phyloP scores from a whole-genome alignment of 2,888 invertebrate species.

The Opisthograptis luteolata region DNA sequence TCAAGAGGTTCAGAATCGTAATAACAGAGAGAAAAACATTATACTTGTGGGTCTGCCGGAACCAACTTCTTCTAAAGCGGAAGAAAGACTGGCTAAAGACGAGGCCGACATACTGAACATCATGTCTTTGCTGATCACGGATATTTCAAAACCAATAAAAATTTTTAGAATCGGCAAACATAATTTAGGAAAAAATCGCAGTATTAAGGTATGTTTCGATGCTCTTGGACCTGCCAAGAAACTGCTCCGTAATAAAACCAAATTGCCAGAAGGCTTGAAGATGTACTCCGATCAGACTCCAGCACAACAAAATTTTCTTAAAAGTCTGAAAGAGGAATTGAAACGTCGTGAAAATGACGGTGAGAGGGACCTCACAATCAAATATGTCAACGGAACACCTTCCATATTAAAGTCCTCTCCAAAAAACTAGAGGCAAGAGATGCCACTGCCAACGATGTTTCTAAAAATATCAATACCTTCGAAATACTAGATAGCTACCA shows the following conservation, averaged over 20 bases:
- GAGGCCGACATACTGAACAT: conserved; percentile 24
- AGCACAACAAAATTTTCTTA: conserved; percentile 30
- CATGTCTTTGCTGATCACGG: conserved; percentile 7
- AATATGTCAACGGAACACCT: conserved; percentile 41
- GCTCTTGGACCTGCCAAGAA: conserved; percentile 23
- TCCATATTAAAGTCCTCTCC: conserved; percentile 15
- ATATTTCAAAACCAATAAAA: conserved; percentile 34
- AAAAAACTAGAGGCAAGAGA: conserved; percentile 7
- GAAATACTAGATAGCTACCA: conserved; percentile 33
- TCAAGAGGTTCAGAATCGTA: conserved; percentile 4
- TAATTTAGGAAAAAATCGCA: conserved; percentile 24
- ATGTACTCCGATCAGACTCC: conserved; percentile 41
- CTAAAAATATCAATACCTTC: conserved; percentile 1
- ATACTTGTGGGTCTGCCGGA: conserved; percentile 37
- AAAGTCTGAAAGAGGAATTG: conserved; percentile 32
- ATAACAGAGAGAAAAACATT: conserved; percentile 33
- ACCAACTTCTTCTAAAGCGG: conserved; percentile 18
- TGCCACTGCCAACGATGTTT: neutral
- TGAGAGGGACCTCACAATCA: conserved; percentile 37
- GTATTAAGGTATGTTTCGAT: conserved; percentile 35
- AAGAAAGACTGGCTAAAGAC: conserved; percentile 22
- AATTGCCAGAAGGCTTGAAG: conserved; percentile 28
- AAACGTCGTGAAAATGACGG: conserved; percentile 30
- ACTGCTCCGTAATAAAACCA: conserved; percentile 30
- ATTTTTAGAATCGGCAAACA: conserved; percentile 38